These are phyloP conservation scores for cattle (Bos taurus) DNA, from an alignment of 2,113 vertebrate genomes.

Conservation along the genomic window ARS-UCD2.0 NC_037330.1:17535001-17535500, in stretches of 20 bases:
- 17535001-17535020: background rate
- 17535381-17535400: background rate
- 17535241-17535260: background rate
- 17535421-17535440: background rate
- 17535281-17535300: background rate
- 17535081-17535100: background rate
- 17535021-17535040: background rate
- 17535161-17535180: background rate
- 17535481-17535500: background rate
- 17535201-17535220: background rate
- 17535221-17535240: background rate
- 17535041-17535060: background rate
- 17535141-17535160: background rate
- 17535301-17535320: background rate
- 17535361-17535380: background rate
- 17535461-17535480: background rate
- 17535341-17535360: background rate
- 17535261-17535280: background rate
- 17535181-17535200: background rate
- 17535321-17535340: background rate
- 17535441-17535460: background rate
- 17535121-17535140: background rate
- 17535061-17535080: background rate
- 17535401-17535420: background rate
- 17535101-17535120: background rate